Conservation (phyloP, 2,888 invertebrate genomes). For the Netelia melanura region DNA sequence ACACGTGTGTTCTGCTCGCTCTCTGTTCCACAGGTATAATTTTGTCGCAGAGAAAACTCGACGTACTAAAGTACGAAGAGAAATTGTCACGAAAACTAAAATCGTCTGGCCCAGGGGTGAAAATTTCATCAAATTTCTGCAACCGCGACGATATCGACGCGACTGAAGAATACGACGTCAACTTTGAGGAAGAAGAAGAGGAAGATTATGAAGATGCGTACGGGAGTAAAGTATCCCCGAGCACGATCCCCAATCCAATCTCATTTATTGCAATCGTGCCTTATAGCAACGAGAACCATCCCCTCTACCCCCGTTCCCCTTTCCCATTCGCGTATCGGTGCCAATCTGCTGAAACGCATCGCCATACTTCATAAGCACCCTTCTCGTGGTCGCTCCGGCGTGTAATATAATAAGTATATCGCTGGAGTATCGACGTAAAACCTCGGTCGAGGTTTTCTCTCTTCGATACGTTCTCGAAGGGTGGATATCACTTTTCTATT, state of each 20-base stretch:
- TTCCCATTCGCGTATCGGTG: slow-evolving; percentile 71
- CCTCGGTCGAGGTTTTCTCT: slow-evolving; percentile 68
- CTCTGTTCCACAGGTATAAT: slow-evolving; percentile 38
- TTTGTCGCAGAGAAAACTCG: slow-evolving; percentile 41
- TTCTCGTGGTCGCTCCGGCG: slow-evolving; percentile 70
- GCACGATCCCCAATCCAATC: slow-evolving; percentile 61
- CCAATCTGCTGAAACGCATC: slow-evolving; percentile 83
- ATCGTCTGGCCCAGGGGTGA: neutral
- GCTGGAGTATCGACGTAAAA: slow-evolving; percentile 51
- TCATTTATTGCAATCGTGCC: slow-evolving; percentile 74
- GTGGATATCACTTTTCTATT: slow-evolving; percentile 81
- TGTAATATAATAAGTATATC: slow-evolving; percentile 67
- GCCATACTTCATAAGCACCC: slow-evolving; percentile 82
- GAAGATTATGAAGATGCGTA: slow-evolving; percentile 9
- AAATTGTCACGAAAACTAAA: neutral
- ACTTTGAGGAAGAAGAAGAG: neutral
- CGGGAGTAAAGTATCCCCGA: slow-evolving; percentile 27
- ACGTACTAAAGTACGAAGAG: neutral
- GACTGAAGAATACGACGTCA: neutral
- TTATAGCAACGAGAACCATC: slow-evolving; percentile 21
- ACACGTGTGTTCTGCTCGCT: slow-evolving; percentile 28
- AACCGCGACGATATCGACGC: neutral
- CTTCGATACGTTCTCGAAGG: slow-evolving; percentile 60
- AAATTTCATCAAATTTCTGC: neutral
- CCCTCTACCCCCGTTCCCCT: slow-evolving; percentile 44